Percentiles rank a stretch among this genome's conserved stretches.
phyloP scores from a whole-genome alignment of 1,140 invertebrate genomes.

The Pristionchus pacificus region DNA sequence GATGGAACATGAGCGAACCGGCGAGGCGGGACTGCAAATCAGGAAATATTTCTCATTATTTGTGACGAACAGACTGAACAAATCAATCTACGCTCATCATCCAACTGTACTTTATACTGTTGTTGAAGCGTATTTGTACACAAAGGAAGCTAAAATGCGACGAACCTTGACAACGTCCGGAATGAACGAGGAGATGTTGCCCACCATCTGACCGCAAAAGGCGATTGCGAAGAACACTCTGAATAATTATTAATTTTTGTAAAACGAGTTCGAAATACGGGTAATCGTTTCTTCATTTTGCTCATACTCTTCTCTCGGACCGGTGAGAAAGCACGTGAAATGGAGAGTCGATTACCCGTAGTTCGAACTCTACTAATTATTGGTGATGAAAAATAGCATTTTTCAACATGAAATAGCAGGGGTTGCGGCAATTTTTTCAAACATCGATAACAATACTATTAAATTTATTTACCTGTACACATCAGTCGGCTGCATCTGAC shows the following conservation, averaged over 20 bases:
- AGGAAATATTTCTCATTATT: not conserved
- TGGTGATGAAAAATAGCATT: not conserved
- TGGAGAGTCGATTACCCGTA: too few species aligned
- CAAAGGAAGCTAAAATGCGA: too few species aligned
- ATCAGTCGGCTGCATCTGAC: conserved; percentile 57
- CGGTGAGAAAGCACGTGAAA: too few species aligned
- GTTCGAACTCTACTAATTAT: not conserved
- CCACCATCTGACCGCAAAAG: conserved; percentile 57
- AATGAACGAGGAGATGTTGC: conserved; percentile 59
- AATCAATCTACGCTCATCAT: too few species aligned
- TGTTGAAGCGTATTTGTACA: too few species aligned
- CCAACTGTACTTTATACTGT: too few species aligned
- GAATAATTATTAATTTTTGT: conserved; percentile 1
- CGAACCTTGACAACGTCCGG: conserved; percentile 61
- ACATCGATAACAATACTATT: too few species aligned
- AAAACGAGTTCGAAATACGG: too few species aligned
- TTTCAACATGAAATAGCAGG: too few species aligned
- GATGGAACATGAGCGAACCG: conserved; percentile 59
- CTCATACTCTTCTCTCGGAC: not conserved
- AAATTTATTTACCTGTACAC: conserved; percentile 59
- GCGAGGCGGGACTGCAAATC: conserved; percentile 49
- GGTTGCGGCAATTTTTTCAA: too few species aligned
- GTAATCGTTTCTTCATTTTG: not conserved
- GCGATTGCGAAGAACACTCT: conserved; percentile 58
- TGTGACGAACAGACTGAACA: too few species aligned